Evolutionary conservation across 2,797 vertebrate genomes (phyloP), one percentile per base, ranked within the genome.

Genomic region (Rhinella marina): DNA sequence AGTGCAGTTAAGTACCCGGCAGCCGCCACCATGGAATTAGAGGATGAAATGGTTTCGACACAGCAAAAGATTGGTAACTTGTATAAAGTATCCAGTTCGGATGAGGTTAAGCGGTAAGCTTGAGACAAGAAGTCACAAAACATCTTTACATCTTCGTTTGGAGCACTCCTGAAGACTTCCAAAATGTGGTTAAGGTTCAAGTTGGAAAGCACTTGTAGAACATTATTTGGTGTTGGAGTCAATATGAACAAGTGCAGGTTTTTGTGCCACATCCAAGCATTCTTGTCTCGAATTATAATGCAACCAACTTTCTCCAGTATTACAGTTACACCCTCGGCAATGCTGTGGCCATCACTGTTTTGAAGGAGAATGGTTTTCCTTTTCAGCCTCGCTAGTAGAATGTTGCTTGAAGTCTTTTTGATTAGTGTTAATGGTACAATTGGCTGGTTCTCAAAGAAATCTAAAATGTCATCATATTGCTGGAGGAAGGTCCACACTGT

Each of bases 401-500:
- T 23, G 81, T 85, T 83, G 76, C 83, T 90, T 66, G 75, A 59
- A 78, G 5, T 82, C 76, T 90, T 90, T 41, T 54, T 79, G 66
- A 94, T 82, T 1, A 93, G 86, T 80, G 91, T 91, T 56, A 96
- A 77, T 6, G 96, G 94, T 90, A 98, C 93, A 62, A 98, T 92
- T 83, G 96, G 96, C 54, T 97, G 90, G 7, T 92, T 95, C 88
- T 87, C 90, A 86, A 97, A 95, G 48, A 57, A 5, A 29, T 89
- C 90, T 90, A 97, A 91, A 68, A 94, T 90, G 79, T 57, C 90
- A 82, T 92, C 85, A 0, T 95, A 92, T 83, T 2, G 87, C 81
- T 93, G 94, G 72, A 98, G 94, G 92, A 96, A 97, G 59, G 90
- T 93, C 96, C 97, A 97, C 90, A 97, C 94, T 56, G 94, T 90